Evolutionary conservation across 2,888 invertebrate species (phyloP).

Genomic region (Zaprionus obscuricornis): DNA sequence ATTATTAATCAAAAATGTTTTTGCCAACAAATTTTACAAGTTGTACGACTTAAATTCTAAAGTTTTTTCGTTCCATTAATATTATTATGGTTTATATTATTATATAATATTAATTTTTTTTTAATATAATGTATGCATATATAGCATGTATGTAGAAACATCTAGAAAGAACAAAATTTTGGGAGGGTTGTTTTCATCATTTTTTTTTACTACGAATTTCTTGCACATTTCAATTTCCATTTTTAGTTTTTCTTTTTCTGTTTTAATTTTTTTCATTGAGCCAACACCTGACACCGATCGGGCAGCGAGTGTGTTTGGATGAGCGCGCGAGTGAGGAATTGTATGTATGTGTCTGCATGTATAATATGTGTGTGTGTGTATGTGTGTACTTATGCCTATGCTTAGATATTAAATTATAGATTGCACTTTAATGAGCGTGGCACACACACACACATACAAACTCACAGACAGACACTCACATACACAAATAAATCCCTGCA

Average conservation of each 20-base stretch:
- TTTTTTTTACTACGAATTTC: slow-evolving; percentile 36
- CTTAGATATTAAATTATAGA: slow-evolving; percentile 60
- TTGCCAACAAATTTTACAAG: slow-evolving; percentile 64
- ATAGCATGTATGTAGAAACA: slow-evolving; percentile 23
- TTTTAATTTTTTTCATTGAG: slow-evolving; percentile 46
- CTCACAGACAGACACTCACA: slow-evolving; percentile 13
- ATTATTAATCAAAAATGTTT: slow-evolving; percentile 50
- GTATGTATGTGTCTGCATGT: slow-evolving; percentile 8
- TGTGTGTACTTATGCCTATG: slow-evolving; percentile 22
- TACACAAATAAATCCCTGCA: background rate
- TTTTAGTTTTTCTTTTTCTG: slow-evolving; percentile 18
- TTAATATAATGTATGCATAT: slow-evolving; percentile 15
- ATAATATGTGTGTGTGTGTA: background rate
- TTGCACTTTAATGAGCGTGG: slow-evolving; percentile 65
- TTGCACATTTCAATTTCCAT: slow-evolving; percentile 39
- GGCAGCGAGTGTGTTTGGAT: slow-evolving; percentile 54
- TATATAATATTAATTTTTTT: slow-evolving; percentile 15
- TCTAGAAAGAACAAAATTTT: slow-evolving; percentile 33
- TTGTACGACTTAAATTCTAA: slow-evolving; percentile 52
- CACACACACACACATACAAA: slow-evolving; percentile 31
- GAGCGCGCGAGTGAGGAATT: slow-evolving; percentile 45
- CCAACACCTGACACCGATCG: slow-evolving; percentile 83
- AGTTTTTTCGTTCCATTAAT: slow-evolving; percentile 36
- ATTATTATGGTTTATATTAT: slow-evolving; percentile 42
- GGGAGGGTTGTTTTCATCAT: slow-evolving; percentile 14